These are phyloP conservation scores for Cephus rjabovi DNA, from an alignment of 2,888 invertebrate genomes.

Conservation along the genomic window DNA sequence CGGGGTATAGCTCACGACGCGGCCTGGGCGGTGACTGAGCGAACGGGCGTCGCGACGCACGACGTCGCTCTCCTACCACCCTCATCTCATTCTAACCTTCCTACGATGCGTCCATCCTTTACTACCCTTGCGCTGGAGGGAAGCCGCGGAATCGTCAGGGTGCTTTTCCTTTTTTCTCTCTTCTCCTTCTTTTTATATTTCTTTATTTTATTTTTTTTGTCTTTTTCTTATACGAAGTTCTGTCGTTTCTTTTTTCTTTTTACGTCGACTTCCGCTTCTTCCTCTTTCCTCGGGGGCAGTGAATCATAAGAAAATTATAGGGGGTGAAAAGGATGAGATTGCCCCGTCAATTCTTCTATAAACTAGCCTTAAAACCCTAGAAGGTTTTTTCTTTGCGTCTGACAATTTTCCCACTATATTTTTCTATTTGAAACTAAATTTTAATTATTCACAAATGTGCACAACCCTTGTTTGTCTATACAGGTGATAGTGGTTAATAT, in stretches of 20 bases:
- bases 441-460: neutral
- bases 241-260: constrained; percentile 11
- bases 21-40: constrained; percentile 62
- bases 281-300: neutral
- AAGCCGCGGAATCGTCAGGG: neutral
- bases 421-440: neutral
- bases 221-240: constrained; percentile 11
- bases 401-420: neutral
- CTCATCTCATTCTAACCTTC: constrained; percentile 8
- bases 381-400: neutral
- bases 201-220: neutral
- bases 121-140: neutral
- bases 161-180: neutral
- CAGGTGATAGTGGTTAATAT: neutral
- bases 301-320: neutral
- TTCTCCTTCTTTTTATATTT: constrained; percentile 5
- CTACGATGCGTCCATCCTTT: neutral
- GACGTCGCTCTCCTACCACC: constrained; percentile 44
- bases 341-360: neutral
- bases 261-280: constrained; percentile 5
- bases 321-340: neutral
- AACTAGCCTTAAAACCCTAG: neutral
- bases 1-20: constrained; percentile 43
- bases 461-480: neutral
- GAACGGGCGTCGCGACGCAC: constrained; percentile 53